Evolutionary conservation across 2,113 vertebrate species (phyloP).

Genomic region (Lophochroa leadbeateri): DNA sequence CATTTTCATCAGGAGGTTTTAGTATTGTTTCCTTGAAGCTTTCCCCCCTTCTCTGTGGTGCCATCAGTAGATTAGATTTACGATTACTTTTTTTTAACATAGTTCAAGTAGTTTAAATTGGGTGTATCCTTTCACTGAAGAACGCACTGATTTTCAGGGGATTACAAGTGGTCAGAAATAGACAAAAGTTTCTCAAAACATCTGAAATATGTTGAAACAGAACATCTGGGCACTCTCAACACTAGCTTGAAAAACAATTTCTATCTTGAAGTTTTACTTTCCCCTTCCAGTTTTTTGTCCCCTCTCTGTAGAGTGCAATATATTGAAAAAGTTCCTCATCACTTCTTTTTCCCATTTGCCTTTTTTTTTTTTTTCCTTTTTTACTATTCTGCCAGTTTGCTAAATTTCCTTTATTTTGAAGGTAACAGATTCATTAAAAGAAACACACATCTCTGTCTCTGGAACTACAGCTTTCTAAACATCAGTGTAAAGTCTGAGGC

Average conservation of each 20-base stretch:
- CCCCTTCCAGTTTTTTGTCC: not conserved
- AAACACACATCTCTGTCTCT: not conserved
- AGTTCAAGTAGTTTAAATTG: not conserved
- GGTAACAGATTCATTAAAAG: not conserved
- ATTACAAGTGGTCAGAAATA: not conserved
- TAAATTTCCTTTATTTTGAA: not conserved
- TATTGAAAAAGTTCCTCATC: not conserved
- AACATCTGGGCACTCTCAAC: conserved; percentile 3
- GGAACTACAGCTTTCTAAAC: not conserved
- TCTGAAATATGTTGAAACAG: not conserved
- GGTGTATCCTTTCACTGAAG: not conserved
- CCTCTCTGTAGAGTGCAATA: not conserved
- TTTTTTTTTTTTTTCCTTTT: not conserved
- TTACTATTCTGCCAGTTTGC: not conserved
- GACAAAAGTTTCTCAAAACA: not conserved
- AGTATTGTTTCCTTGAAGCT: not conserved
- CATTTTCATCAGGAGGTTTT: not conserved
- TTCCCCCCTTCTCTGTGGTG: not conserved
- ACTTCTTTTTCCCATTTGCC: not conserved
- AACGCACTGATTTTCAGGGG: not conserved
- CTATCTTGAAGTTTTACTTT: not conserved
- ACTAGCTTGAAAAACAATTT: not conserved
- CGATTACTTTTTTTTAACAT: not conserved
- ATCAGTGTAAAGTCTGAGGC: not conserved
- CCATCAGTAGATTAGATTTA: not conserved